These are phyloP conservation scores for Bursaphelenchus mucronatus DNA, from an alignment of 1,140 invertebrate genomes.

Conservation along the genomic window DNA sequence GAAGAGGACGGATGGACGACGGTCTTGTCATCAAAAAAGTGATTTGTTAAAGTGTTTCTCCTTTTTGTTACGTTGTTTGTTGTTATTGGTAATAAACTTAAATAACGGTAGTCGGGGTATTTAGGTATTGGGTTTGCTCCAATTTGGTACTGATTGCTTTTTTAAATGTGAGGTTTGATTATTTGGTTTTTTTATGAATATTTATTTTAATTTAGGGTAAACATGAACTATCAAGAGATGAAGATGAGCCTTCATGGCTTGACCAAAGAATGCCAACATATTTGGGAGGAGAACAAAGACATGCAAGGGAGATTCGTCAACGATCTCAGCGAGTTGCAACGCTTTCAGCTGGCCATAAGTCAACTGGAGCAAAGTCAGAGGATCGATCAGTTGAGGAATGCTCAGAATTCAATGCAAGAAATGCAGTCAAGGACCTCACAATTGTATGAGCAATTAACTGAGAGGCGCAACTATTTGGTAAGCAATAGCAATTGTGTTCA, in stretches of 20 bases:
- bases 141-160: background rate
- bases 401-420: slow-evolving; percentile 40
- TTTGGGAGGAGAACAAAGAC: slow-evolving; percentile 61
- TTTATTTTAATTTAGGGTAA: slow-evolving; percentile 1
- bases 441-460: slow-evolving; percentile 52
- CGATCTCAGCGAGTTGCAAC: slow-evolving; percentile 51
- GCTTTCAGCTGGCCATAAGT: slow-evolving; percentile 50
- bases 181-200: background rate
- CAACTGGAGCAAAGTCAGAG: slow-evolving; percentile 48
- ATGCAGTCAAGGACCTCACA: slow-evolving; percentile 48
- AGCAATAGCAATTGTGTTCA: slow-evolving; percentile 8
- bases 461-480: slow-evolving; percentile 48
- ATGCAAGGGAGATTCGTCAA: slow-evolving; percentile 56
- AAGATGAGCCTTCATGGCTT: slow-evolving; percentile 30
- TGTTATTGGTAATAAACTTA: slow-evolving; percentile 1
- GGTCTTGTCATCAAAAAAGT: slow-evolving; percentile 2
- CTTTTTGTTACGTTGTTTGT: background rate
- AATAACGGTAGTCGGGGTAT: background rate
- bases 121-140: background rate
- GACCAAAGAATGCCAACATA: slow-evolving; percentile 52
- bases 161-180: background rate
- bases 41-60: slow-evolving; percentile 9
- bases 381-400: slow-evolving; percentile 45
- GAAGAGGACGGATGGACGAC: slow-evolving; percentile 42
- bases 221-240: slow-evolving; percentile 21